Percentiles rank a stretch among this genome's conserved stretches.
These are phyloP conservation scores for Drosophila mojavensis DNA, from an alignment of 1,140 invertebrate species.

Conservation along the genomic window DNA sequence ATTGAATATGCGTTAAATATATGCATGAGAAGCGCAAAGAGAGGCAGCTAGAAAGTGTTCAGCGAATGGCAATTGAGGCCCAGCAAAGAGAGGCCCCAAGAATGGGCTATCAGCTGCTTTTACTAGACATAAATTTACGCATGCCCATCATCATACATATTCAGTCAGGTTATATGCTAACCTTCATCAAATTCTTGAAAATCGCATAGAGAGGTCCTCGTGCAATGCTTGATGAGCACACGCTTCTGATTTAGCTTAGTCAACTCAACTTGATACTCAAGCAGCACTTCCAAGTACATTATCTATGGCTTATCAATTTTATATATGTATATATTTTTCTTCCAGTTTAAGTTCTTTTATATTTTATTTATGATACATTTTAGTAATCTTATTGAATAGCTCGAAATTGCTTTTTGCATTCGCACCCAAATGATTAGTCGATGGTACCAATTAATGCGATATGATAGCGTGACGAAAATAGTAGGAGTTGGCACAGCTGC, in stretches of 20 bases:
- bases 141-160: too few relatives aligned
- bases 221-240: not conserved
- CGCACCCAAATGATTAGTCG: conserved; percentile 8
- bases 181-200: too few relatives aligned
- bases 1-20: not conserved
- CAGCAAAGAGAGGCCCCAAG: too few relatives aligned
- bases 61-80: not conserved
- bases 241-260: too few relatives aligned
- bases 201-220: not conserved
- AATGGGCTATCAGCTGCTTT: too few relatives aligned
- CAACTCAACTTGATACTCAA: not conserved
- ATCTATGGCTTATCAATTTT: not conserved
- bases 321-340: not conserved
- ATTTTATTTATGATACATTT: conserved; percentile 16
- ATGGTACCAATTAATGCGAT: conserved; percentile 9
- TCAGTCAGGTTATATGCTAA: too few relatives aligned
- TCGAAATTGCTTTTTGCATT: not conserved
- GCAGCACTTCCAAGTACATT: not conserved
- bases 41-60: not conserved
- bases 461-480: conserved; percentile 20
- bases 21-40: not conserved
- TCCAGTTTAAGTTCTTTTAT: not conserved
- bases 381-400: not conserved
- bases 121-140: too few relatives aligned
- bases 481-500: conserved; percentile 1